Conservation (phyloP, 2,113 vertebrate genomes). For the Psittacula cyanocephala region DNA sequence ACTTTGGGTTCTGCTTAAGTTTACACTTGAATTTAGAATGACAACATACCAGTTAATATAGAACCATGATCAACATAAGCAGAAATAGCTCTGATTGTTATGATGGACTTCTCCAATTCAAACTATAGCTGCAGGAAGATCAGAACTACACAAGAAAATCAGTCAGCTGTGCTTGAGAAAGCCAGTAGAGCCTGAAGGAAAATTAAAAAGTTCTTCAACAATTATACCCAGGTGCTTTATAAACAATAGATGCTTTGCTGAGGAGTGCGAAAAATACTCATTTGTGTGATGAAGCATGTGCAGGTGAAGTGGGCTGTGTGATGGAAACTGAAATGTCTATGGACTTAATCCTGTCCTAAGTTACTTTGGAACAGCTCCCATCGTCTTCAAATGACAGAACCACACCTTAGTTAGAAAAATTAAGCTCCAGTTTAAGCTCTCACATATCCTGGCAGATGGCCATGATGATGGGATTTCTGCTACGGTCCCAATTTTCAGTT, state of each 20-base stretch:
- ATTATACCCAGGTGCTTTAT: not conserved
- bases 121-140: not conserved
- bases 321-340: not conserved
- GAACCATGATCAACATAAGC: not conserved
- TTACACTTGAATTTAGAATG: constrained; percentile 6
- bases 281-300: not conserved
- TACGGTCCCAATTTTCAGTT: not conserved
- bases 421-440: not conserved
- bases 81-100: constrained; percentile 16
- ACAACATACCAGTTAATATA: not conserved
- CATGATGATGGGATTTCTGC: not conserved
- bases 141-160: not conserved
- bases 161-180: not conserved
- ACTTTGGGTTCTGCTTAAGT: constrained; percentile 45
- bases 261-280: not conserved
- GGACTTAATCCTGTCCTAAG: not conserved
- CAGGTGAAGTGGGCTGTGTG: not conserved
- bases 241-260: constrained; percentile 5
- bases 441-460: not conserved
- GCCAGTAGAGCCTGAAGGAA: not conserved
- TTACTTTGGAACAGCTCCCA: constrained; percentile 1
- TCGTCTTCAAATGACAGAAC: not conserved
- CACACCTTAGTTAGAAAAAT: not conserved
- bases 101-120: not conserved
- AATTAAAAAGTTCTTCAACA: not conserved